Evolutionary conservation across 2,797 vertebrate species (phyloP).

Genomic region (Esox lucius): DNA sequence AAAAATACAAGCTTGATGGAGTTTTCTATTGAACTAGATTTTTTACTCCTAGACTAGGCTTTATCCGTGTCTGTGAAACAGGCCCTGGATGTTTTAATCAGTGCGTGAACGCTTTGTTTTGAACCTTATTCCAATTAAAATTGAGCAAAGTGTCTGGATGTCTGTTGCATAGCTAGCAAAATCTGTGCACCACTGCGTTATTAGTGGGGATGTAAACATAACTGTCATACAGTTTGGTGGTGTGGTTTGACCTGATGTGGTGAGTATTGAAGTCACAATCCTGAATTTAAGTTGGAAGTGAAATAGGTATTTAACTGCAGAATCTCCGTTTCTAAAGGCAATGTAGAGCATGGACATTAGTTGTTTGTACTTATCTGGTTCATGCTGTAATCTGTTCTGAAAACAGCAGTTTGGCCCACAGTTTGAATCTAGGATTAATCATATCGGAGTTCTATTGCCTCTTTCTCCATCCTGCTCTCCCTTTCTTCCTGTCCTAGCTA

Average conservation of each 20-base stretch:
- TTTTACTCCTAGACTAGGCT: no score
- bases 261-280: not conserved
- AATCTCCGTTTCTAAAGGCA: not conserved
- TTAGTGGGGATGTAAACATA: no score
- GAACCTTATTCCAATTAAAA: no score
- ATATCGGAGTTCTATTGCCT: constrained; percentile 4
- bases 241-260: not conserved
- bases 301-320: not conserved
- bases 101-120: no score
- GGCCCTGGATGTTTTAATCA: no score
- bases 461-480: not conserved
- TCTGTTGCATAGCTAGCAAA: no score
- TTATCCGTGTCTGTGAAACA: no score
- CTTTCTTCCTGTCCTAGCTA: not conserved
- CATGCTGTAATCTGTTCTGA: not conserved
- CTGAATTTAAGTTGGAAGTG: not conserved
- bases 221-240: no score
- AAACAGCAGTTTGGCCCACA: not conserved
- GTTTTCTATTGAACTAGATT: no score
- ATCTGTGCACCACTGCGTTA: no score
- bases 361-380: not conserved
- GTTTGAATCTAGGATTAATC: constrained; percentile 18
- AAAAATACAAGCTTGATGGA: no score
- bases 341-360: not conserved
- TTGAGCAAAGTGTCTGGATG: no score